These are phyloP conservation scores for Drosophila leonis DNA, from an alignment of 2,888 invertebrate species.

Conservation along the genomic window DNA sequence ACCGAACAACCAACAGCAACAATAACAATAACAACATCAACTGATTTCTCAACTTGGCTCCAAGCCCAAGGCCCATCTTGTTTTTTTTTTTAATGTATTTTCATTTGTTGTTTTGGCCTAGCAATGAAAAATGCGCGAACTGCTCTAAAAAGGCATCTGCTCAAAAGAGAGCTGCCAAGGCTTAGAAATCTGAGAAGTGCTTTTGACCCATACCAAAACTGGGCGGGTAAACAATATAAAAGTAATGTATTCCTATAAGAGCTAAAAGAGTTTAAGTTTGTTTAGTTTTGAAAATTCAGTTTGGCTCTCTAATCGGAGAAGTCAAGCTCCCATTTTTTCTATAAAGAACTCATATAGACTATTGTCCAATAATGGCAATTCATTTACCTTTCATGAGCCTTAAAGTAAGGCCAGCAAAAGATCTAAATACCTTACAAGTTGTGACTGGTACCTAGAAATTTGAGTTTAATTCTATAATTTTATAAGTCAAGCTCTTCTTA, in stretches of 20 bases:
- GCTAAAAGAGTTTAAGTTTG: background rate
- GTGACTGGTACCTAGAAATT: too few species aligned
- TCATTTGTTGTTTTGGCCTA: constrained; percentile 43
- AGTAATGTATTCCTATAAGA: background rate
- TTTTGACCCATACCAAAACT: background rate
- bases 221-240: background rate
- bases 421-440: too few species aligned
- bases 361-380: background rate
- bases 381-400: background rate
- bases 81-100: constrained; percentile 14
- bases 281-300: background rate
- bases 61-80: constrained; percentile 18
- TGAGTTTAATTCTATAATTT: too few species aligned
- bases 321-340: too few species aligned
- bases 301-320: background rate
- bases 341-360: too few species aligned
- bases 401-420: too few species aligned
- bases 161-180: background rate
- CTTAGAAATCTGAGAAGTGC: constrained; percentile 4
- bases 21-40: constrained; percentile 71
- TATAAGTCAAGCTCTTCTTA: too few species aligned
- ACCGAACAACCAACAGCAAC: constrained; percentile 25
- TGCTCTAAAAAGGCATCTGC: constrained; percentile 43
- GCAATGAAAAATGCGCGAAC: constrained; percentile 63
- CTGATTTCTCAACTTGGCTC: constrained; percentile 74